Evolutionary conservation across 2,797 vertebrate genomes (phyloP), one percentile per base, ranked within the genome.

Genomic region (Myotis daubentonii): DNA sequence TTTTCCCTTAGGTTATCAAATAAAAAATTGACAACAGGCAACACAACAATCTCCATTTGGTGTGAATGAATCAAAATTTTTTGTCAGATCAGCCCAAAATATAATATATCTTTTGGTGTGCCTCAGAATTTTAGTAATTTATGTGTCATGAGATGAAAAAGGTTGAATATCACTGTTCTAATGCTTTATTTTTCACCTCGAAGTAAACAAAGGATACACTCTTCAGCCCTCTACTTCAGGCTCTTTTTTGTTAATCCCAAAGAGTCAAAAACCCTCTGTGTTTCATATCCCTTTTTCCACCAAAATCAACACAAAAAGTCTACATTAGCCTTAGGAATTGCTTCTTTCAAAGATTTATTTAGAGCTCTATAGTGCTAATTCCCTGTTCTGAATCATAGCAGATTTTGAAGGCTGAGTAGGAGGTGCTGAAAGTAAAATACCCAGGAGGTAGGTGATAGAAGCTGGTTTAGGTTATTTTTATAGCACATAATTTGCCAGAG

Each of bases 371-470:
- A 62, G 74, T 90, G 66, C 95, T 75, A 84, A 82, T 87, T 83
- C 33, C 72, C 53, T 78, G 94, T 89, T 93, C 72, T 95, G 87
- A 97, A 95, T 95, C 96, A 97, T 84, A 95, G 96, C 90, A 93
- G 91, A 96, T 41, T 95, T 95, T 96, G 74, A 95, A 95, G 85
- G 91, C 19, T 95, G 94, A 94, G 95, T 68, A 62, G 97, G 25
- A 97, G 94, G 93, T 80, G 80, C 84, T 49, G 0, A 1, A 57
- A 87, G 28, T 89, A 30, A 94, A 96, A 87, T 89, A 79, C 80
- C 72, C 84, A 72, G 76, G 79, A 88, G 75, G 80, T 74, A 53
- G 36, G 65, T 79, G 71, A 76, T 71, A 71, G 87, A 90, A 94
- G 85, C 90, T 90, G 79, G 22, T 28, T 88, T 68, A 84, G 82